These are phyloP conservation scores for Anthrax anthrax DNA, from an alignment of 2,888 invertebrate genomes.

Conservation along the genomic window DNA sequence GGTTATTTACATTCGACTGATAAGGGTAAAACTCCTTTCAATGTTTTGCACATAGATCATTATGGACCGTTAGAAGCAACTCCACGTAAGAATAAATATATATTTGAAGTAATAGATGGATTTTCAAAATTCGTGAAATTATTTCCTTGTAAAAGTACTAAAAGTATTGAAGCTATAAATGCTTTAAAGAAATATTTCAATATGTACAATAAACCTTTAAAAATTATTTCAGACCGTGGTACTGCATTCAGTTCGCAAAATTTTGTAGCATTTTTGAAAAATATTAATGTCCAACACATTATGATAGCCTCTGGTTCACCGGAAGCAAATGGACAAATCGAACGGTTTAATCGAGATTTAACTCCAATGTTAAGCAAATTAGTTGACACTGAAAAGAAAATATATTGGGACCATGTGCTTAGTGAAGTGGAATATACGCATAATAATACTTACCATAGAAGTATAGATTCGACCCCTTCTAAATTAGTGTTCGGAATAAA, in stretches of 20 bases:
- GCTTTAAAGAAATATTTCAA: slow-evolving; percentile 4
- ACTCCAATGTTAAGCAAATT: slow-evolving; percentile 7
- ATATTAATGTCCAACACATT: slow-evolving; percentile 11
- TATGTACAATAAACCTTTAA: slow-evolving; percentile 3
- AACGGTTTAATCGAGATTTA: slow-evolving; percentile 8
- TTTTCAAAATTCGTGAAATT: slow-evolving; percentile 21
- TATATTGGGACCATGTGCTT: background rate
- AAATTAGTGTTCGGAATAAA: too few species aligned
- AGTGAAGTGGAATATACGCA: background rate
- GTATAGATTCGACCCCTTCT: too few species aligned
- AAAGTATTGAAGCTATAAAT: slow-evolving; percentile 3
- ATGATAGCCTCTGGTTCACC: slow-evolving; percentile 1
- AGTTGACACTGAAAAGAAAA: background rate
- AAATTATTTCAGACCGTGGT: slow-evolving; percentile 16
- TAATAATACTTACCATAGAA: slow-evolving; percentile 4
- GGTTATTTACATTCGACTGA: background rate
- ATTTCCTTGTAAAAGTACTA: slow-evolving; percentile 4
- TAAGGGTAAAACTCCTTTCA: slow-evolving; percentile 14
- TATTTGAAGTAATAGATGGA: slow-evolving; percentile 7
- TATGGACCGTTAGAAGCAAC: slow-evolving; percentile 22
- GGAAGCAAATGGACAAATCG: slow-evolving; percentile 7
- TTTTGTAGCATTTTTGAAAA: slow-evolving; percentile 20
- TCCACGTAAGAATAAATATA: slow-evolving; percentile 16
- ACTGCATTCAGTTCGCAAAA: slow-evolving; percentile 23
- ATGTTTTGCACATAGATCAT: slow-evolving; percentile 9